Evolutionary conservation across 35 echinoderm and acorn worm species (phyloP).

Genomic region (Patiria miniata): DNA sequence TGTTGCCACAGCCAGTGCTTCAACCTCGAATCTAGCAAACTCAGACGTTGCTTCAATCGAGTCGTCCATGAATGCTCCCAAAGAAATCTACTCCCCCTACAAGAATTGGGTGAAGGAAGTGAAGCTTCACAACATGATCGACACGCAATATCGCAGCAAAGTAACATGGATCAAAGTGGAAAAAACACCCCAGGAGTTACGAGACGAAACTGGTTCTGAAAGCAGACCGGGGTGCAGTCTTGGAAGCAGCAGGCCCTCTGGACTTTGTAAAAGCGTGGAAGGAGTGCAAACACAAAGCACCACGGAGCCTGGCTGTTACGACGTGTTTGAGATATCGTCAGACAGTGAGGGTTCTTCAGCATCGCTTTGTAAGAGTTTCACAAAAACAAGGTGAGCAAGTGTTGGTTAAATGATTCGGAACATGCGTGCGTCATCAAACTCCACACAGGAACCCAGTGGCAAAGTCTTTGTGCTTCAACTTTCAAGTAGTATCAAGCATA

Average conservation of each 20-base stretch:
- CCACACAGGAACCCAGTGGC: too few relatives aligned
- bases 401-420: too few relatives aligned
- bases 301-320: not conserved
- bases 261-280: too few relatives aligned
- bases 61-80: not conserved
- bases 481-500: too few relatives aligned
- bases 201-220: too few relatives aligned
- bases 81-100: not conserved
- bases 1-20: too few relatives aligned
- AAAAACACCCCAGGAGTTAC: not conserved
- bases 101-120: not conserved
- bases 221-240: too few relatives aligned
- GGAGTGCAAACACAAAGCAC: not conserved
- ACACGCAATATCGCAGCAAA: not conserved
- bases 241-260: too few relatives aligned
- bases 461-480: too few relatives aligned
- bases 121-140: constrained; percentile 8
- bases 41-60: too few relatives aligned
- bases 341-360: not conserved
- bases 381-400: not conserved
- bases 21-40: too few relatives aligned
- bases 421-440: too few relatives aligned
- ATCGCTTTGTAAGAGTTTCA: not conserved
- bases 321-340: not conserved
- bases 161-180: not conserved